phyloP scores from a whole-genome alignment of 2,797 vertebrate genomes.

The Buphagus erythrorhynchus region DNA sequence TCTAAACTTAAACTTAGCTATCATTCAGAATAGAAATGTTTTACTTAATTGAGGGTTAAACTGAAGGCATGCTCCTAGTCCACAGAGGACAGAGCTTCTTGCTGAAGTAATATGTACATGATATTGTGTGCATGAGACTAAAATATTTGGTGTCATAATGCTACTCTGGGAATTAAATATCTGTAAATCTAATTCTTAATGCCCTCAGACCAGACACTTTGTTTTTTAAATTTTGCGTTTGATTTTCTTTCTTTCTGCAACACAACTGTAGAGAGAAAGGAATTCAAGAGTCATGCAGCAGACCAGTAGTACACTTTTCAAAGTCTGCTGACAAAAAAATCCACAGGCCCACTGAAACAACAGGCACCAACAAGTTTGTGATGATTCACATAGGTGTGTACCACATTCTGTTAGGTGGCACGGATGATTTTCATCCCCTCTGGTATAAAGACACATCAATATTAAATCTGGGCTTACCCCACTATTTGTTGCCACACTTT shows the following conservation, averaged over 20 bases:
- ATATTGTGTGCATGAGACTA: neutral
- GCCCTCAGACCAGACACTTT: accelerated
- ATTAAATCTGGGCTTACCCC: neutral
- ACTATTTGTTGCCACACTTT: neutral
- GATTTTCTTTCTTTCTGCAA: neutral
- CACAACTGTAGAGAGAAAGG: neutral
- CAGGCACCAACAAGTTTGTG: neutral
- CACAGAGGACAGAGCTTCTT: neutral
- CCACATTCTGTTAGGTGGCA: neutral
- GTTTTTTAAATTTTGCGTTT: neutral
- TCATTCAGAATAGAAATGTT: neutral
- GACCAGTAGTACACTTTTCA: neutral
- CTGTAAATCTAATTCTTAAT: neutral
- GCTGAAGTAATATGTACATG: neutral
- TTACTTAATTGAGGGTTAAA: neutral
- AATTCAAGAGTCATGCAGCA: neutral
- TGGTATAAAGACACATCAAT: neutral
- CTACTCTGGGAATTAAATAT: neutral
- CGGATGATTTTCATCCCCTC: neutral
- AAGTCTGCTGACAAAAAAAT: neutral
- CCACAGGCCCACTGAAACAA: neutral
- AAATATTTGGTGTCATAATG: neutral
- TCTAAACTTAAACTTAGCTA: neutral
- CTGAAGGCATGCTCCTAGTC: neutral
- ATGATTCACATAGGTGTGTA: neutral